Conservation (phyloP, 2,888 invertebrate genomes). For the Stegophylla sp. region DNA sequence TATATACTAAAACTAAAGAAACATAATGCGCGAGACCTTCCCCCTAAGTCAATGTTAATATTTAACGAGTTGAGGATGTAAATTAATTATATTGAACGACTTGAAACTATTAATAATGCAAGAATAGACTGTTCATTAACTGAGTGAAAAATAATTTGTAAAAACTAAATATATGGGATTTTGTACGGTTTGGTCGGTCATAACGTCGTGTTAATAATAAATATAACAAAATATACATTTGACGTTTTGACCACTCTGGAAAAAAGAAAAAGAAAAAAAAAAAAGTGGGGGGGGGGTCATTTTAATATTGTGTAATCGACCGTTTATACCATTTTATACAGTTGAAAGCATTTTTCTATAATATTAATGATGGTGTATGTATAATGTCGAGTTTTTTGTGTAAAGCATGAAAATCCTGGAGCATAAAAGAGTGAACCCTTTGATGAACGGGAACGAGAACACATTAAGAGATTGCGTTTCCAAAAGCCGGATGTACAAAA, state of each 20-base stretch:
- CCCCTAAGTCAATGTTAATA: constrained; percentile 25
- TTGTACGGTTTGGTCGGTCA: background rate
- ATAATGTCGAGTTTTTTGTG: constrained; percentile 22
- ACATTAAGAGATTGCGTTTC: constrained; percentile 54
- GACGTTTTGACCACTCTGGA: constrained; percentile 41
- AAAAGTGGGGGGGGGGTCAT: background rate
- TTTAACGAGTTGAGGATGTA: constrained; percentile 21
- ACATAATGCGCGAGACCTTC: too few species aligned
- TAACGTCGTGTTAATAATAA: constrained; percentile 15
- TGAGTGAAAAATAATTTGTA: constrained; percentile 34
- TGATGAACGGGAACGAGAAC: constrained; percentile 35
- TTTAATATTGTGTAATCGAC: constrained; percentile 43
- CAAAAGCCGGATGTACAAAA: constrained; percentile 26
- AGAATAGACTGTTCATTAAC: background rate
- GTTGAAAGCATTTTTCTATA: constrained; percentile 50
- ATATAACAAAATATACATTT: constrained; percentile 20
- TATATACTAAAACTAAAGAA: too few species aligned
- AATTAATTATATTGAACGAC: constrained; percentile 27
- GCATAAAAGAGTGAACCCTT: constrained; percentile 41
- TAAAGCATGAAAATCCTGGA: constrained; percentile 33
- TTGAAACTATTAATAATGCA: constrained; percentile 27
- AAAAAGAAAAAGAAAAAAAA: background rate
- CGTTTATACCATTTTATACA: constrained; percentile 29
- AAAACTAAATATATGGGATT: background rate
- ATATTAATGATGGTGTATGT: constrained; percentile 33